Conservation (phyloP, 2,797 vertebrate species). For the Discoglossus pictus region DNA sequence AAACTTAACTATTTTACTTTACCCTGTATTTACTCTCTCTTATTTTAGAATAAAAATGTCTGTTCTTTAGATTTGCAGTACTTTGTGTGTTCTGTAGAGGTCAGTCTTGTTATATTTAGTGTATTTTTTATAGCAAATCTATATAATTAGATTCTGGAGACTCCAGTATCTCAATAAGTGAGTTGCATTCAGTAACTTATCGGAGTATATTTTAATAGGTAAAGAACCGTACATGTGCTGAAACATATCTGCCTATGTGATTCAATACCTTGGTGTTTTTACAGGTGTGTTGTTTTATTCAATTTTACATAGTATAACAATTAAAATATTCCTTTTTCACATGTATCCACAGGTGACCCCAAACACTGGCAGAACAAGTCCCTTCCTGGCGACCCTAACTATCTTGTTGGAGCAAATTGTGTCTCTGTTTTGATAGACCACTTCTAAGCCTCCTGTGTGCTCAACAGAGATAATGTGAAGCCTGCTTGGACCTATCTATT, state of each 20-base stretch:
- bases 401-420: conserved; percentile 98
- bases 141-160: not conserved
- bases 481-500: conserved; percentile 66
- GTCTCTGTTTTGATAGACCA: conserved; percentile 99
- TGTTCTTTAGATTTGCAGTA: conserved; percentile 1
- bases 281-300: not conserved
- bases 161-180: too few relatives aligned
- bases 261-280: not conserved
- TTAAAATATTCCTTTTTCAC: conserved; percentile 50
- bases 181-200: too few relatives aligned
- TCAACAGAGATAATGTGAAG: conserved; percentile 87
- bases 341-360: conserved; percentile 88
- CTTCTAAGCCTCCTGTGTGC: conserved; percentile 89
- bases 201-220: too few relatives aligned
- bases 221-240: conserved; percentile 27
- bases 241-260: not conserved
- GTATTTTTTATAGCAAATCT: not conserved
- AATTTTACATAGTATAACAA: too few relatives aligned
- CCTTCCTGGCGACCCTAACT: conserved; percentile 98
- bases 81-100: conserved; percentile 7
- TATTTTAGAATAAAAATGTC: too few relatives aligned
- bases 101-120: conserved; percentile 12
- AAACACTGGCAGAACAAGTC: conserved; percentile 99
- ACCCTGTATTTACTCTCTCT: too few relatives aligned
- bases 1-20: too few relatives aligned